These are phyloP conservation scores for Notarius lentiginosus DNA, from an alignment of 2,113 vertebrate species.

Conservation along the genomic window DNA sequence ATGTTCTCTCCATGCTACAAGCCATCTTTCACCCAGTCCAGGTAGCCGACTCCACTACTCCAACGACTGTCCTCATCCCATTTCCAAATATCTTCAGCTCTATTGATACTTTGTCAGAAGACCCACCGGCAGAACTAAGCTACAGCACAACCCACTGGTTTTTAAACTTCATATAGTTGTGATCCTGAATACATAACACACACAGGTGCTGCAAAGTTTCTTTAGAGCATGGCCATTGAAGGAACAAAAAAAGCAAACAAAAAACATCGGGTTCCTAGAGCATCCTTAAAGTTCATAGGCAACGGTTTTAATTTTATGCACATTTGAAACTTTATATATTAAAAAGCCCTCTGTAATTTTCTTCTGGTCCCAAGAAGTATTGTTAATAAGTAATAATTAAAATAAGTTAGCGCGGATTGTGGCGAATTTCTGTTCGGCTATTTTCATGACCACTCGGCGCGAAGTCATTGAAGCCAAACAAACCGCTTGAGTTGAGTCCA, in stretches of 20 bases:
- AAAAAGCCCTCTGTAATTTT: too few species aligned
- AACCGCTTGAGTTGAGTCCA: too few species aligned
- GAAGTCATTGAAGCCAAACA: too few species aligned
- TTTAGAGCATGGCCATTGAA: not conserved
- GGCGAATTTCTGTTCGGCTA: too few species aligned
- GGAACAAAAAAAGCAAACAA: not conserved
- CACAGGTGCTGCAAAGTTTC: not conserved
- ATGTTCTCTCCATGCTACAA: slow-evolving; percentile 93
- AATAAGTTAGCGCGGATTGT: too few species aligned
- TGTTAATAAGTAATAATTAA: too few species aligned
- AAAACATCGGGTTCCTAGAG: not conserved
- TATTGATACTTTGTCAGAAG: not conserved
- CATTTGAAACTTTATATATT: too few species aligned
- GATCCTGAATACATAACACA: not conserved
- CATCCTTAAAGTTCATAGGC: not conserved
- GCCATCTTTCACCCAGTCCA: slow-evolving; percentile 98
- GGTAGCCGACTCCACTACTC: slow-evolving; percentile 66
- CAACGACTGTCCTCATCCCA: not conserved
- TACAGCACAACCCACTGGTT: not conserved
- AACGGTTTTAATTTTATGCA: too few species aligned
- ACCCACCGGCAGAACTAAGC: too few species aligned
- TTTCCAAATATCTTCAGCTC: not conserved
- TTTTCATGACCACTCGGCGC: too few species aligned
- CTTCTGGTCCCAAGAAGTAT: too few species aligned
- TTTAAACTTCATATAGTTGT: not conserved